Base-by-base conservation (phyloP, 2,797 vertebrate species). In the Spinibarbus caldwelli region DNA sequence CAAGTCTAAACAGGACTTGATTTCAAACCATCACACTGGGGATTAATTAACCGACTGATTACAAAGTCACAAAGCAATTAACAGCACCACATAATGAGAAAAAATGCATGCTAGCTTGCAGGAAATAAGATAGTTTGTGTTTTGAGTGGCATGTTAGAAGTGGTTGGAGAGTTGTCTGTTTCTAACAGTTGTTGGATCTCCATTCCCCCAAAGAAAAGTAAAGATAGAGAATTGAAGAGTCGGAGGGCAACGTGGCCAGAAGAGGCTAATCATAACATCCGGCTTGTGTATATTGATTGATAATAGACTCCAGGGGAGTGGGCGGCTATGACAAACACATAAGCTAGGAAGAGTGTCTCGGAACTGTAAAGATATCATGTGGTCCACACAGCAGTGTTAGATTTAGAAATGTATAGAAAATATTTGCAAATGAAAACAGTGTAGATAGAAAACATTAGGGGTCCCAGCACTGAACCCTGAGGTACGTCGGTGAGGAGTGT, bases 401-500 rank as follows among this genome's bases (percentile, higher is more conserved):
- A n/a, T 76, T 76, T 36, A 59, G 14, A 45, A 72, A 72, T 26
- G 14, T 72, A 10, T 72, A 9, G 14, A 41, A 77, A 41, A 41
- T 17, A 26, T 45, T 34, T 43, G 41, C 59, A 34, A 34, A 47
- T 14, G 41, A 79, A 47, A 64, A 57, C 8, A 21, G 29, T 49
- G 31, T 36, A 36, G 11, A 45, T 34, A 2, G 59, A 47, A 19
- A 80, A 52, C 31, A n/a, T 49, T 19, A 68, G 45, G 17, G 64
- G 64, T 80, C 45, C 64, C 64, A 52, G 29, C 64, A 80, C 78
- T 9, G 45, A 80, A 36, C 78, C 78, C 43, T 80, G 64, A 52
- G 64, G 45, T 52, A 52, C 64, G 12, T 64, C 78, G 2, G 21
- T n/a, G 10, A 52, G 29, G 26, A 64, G 59, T 19, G 41, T 41